phyloP scores from a whole-genome alignment of 2,797 vertebrate species.

The Alauda arvensis region DNA sequence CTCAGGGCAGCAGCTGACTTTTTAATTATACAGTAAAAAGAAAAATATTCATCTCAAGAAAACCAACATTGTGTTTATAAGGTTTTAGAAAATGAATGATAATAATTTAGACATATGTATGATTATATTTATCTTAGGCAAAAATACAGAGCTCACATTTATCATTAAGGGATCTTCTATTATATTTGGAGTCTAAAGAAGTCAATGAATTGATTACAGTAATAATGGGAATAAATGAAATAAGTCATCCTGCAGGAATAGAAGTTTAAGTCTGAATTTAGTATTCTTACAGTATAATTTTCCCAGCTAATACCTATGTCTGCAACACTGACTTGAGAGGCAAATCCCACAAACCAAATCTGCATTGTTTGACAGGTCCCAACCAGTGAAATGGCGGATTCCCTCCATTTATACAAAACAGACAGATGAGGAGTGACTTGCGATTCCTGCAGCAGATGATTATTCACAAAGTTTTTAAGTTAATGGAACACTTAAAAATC shows the following conservation, averaged over 20 bases:
- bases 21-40: background rate
- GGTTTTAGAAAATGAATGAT: background rate
- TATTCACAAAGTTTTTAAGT: background rate
- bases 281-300: background rate
- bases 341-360: background rate
- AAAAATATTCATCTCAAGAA: background rate
- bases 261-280: background rate
- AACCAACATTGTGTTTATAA: background rate
- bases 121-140: background rate
- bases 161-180: background rate
- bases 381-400: background rate
- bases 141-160: background rate
- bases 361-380: background rate
- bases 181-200: background rate
- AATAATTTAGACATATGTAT: background rate
- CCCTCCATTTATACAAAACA: background rate
- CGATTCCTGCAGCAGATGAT: background rate
- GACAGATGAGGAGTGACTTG: background rate
- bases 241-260: background rate
- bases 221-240: background rate
- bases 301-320: background rate
- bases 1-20: background rate
- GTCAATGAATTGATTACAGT: background rate
- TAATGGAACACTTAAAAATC: background rate
- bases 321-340: background rate